A percentile compares a stretch with the other conserved stretches of the same genome.
These are phyloP conservation scores for Zaprionus bogoriensis DNA, from an alignment of 2,888 invertebrate species.

Conservation along the genomic window DNA sequence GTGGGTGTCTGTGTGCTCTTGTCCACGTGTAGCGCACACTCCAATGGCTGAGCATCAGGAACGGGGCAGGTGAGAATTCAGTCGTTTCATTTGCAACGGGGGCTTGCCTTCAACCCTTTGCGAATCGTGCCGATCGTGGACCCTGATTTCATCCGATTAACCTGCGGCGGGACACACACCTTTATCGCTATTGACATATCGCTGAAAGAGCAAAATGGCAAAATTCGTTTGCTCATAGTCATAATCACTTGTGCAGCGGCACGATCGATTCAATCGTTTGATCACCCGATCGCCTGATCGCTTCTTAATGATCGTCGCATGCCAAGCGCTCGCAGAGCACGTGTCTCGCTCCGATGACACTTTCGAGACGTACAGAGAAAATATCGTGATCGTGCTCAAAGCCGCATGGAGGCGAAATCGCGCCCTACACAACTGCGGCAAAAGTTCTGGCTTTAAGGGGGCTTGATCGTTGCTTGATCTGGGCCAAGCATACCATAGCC, in stretches of 20 bases:
- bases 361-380: no score
- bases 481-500: no score
- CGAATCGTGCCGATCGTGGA: constrained; percentile 7
- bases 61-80: constrained; percentile 55
- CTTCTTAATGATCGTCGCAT: background rate
- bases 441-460: constrained; percentile 42
- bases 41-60: constrained; percentile 47
- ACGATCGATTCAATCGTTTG: constrained; percentile 36
- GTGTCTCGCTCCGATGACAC: no score
- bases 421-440: constrained; percentile 26
- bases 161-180: constrained; percentile 18
- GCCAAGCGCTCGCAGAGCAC: constrained; percentile 35
- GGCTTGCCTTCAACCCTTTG: constrained; percentile 38
- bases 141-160: constrained; percentile 41
- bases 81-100: background rate
- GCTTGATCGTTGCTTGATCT: constrained; percentile 43
- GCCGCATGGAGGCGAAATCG: constrained; percentile 7
- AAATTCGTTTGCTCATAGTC: constrained; percentile 61
- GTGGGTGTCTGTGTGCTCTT: constrained; percentile 9
- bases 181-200: constrained; percentile 53
- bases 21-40: constrained; percentile 71
- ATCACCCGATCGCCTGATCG: background rate
- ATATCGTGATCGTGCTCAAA: no score
- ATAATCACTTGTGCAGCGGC: constrained; percentile 49
- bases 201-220: constrained; percentile 8